Evolutionary conservation across 2,888 invertebrate species (phyloP).

Genomic region (Biston betularia): DNA sequence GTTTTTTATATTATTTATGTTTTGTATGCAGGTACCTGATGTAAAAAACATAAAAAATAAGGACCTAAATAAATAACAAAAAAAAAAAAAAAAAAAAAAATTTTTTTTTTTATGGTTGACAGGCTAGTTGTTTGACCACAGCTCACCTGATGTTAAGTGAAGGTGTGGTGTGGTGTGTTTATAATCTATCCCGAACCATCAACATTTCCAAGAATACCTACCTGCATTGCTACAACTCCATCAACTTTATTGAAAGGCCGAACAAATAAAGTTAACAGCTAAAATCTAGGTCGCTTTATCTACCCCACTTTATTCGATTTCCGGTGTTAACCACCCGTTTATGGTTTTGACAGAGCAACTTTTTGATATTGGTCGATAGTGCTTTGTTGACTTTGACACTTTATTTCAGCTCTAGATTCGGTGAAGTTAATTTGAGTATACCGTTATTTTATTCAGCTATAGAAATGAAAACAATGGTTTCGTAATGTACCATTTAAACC

Average conservation of each 20-base stretch:
- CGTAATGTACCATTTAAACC: too few species aligned
- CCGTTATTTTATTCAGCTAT: neutral
- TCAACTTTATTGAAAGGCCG: conserved; percentile 25
- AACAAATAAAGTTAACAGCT: conserved; percentile 22
- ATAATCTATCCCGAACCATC: neutral
- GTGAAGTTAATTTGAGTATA: neutral
- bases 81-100: too few species aligned
- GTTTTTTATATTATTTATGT: too few species aligned
- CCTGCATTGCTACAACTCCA: conserved; percentile 10
- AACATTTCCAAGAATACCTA: conserved; percentile 1
- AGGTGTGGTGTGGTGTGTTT: too few species aligned
- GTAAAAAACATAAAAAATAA: too few species aligned
- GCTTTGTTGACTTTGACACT: neutral
- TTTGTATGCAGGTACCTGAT: too few species aligned
- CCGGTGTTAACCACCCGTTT: conserved; percentile 34
- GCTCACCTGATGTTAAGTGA: too few species aligned
- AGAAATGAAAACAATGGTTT: too few species aligned
- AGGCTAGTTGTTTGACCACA: too few species aligned
- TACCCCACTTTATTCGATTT: conserved; percentile 38
- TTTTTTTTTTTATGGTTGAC: too few species aligned
- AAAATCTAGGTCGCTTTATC: conserved; percentile 38
- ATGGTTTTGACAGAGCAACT: conserved; percentile 7
- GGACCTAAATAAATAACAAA: too few species aligned
- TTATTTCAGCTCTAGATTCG: neutral
- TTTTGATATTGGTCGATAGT: neutral